phyloP scores from a whole-genome alignment of 2,113 vertebrate genomes.

The Chionis minor region DNA sequence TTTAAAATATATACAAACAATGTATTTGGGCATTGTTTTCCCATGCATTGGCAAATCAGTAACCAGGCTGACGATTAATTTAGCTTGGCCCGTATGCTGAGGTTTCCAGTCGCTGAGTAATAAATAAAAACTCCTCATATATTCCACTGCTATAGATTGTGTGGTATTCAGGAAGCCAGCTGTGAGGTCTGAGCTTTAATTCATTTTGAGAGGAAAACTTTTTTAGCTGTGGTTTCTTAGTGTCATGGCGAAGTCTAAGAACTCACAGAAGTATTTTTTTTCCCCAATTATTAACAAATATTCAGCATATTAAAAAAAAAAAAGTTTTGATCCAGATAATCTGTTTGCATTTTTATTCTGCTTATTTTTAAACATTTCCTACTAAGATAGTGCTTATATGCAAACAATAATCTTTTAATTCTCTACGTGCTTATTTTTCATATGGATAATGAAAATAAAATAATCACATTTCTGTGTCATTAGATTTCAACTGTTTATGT shows the following conservation, averaged over 20 bases:
- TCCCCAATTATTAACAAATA: background rate
- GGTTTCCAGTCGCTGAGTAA: background rate
- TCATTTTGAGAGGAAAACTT: constrained; percentile 24
- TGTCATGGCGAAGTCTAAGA: constrained; percentile 20
- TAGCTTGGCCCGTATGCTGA: background rate
- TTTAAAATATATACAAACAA: background rate
- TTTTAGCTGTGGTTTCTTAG: background rate
- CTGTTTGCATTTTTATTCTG: background rate
- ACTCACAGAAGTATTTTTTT: background rate
- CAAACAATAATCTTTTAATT: background rate
- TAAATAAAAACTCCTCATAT: background rate
- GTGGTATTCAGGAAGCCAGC: background rate
- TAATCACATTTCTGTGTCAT: background rate
- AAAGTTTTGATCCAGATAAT: background rate
- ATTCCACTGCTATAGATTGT: background rate
- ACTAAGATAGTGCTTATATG: background rate
- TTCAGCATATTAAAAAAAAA: background rate
- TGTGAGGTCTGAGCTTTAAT: background rate
- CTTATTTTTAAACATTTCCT: background rate
- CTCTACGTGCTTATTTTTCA: background rate
- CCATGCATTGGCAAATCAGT: background rate
- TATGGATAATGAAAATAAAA: constrained; percentile 31
- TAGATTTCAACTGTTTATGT: background rate
- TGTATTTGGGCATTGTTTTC: background rate
- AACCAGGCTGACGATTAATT: background rate